A percentile compares a stretch with the other conserved stretches of the same genome.
Evolutionary conservation across 2,888 invertebrate species (phyloP).

Genomic region (Anthrax anthrax): DNA sequence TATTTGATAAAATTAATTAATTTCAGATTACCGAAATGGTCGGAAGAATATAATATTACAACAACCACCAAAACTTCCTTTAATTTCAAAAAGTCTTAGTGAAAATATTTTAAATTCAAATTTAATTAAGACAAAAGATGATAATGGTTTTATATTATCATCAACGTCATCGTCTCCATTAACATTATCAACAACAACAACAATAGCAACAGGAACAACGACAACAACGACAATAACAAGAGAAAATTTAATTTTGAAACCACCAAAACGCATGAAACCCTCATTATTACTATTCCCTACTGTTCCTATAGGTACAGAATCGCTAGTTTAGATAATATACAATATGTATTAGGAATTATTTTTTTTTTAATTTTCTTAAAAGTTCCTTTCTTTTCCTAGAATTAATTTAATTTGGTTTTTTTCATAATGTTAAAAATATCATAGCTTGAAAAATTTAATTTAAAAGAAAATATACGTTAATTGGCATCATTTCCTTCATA

Average conservation of each 20-base stretch:
- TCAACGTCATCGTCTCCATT: neutral
- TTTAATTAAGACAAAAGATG: neutral
- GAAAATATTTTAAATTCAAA: neutral
- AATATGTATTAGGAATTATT: too few species aligned
- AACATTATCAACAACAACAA: too few species aligned
- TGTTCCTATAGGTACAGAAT: neutral
- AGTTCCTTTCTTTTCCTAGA: too few species aligned
- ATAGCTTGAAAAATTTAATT: too few species aligned
- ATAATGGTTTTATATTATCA: neutral
- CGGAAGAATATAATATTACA: slow-evolving; percentile 28
- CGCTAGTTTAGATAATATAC: neutral
- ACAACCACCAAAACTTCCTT: slow-evolving; percentile 12
- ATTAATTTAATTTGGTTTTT: too few species aligned
- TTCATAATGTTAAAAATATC: too few species aligned
- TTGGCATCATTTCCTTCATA: too few species aligned
- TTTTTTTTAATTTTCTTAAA: too few species aligned
- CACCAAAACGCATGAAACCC: slow-evolving; percentile 7
- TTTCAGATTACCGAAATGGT: slow-evolving; percentile 35
- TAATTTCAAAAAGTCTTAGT: neutral
- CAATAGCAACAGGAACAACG: neutral
- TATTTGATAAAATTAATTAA: too few species aligned
- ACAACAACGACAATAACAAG: slow-evolving; percentile 1
- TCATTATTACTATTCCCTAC: slow-evolving; percentile 4
- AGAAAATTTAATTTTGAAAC: slow-evolving; percentile 3
- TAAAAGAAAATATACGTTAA: too few species aligned